A percentile compares a stretch with the other conserved stretches of the same genome.
Conservation (phyloP, 2,888 invertebrate genomes). For the Scaptomyza caliginosa region DNA sequence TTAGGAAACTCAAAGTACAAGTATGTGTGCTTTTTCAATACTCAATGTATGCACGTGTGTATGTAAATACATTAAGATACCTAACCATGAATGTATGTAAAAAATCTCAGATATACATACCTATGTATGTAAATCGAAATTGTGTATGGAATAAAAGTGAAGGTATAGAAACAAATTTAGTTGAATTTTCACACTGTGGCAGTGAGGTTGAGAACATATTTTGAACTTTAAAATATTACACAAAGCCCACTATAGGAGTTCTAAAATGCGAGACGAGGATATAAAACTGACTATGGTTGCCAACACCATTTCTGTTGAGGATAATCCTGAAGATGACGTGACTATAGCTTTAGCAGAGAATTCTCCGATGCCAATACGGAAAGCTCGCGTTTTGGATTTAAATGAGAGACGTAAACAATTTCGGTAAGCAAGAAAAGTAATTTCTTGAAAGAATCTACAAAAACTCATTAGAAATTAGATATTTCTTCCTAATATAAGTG, state of each 20-base stretch:
- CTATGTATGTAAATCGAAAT: slow-evolving; percentile 39
- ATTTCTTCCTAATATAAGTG: too few species aligned
- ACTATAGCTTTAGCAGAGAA: slow-evolving; percentile 85
- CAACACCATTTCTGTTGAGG: slow-evolving; percentile 73
- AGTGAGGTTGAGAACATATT: slow-evolving; percentile 37
- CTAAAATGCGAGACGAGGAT: slow-evolving; percentile 65
- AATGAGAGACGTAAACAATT: slow-evolving; percentile 89
- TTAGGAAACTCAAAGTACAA: slow-evolving; percentile 70
- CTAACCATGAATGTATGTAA: neutral
- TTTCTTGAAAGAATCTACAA: slow-evolving; percentile 6
- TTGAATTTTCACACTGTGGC: slow-evolving; percentile 47
- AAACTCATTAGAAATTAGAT: too few species aligned
- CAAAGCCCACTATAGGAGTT: neutral
- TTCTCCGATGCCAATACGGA: slow-evolving; percentile 87
- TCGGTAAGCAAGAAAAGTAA: slow-evolving; percentile 85
- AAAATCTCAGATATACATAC: slow-evolving; percentile 30
- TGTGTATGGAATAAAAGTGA: slow-evolving; percentile 50
- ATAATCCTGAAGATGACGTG: slow-evolving; percentile 29
- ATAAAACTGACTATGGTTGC: slow-evolving; percentile 88
- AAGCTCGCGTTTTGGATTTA: slow-evolving; percentile 87
- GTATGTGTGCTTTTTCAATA: slow-evolving; percentile 42
- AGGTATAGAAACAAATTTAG: slow-evolving; percentile 53
- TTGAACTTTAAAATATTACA: neutral
- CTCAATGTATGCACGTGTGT: slow-evolving; percentile 16
- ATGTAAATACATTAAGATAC: neutral